A percentile compares a stretch with the other conserved stretches of the same genome.
phyloP scores from a whole-genome alignment of 2,113 vertebrate species.

The Pygoscelis adeliae region DNA sequence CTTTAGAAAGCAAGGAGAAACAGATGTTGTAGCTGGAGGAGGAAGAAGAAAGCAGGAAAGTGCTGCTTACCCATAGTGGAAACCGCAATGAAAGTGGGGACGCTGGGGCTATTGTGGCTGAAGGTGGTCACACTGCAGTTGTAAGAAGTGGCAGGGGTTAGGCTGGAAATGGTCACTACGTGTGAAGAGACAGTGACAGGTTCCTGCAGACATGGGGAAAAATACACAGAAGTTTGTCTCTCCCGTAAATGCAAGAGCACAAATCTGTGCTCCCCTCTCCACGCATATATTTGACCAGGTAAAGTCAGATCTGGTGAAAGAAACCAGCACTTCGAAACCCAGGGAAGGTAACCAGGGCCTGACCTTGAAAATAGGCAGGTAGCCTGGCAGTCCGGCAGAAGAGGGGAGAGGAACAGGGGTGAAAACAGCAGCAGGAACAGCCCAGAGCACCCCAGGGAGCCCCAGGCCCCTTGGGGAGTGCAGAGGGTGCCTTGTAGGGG shows the following conservation, averaged over 20 bases:
- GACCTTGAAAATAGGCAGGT: neutral
- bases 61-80: conserved; percentile 84
- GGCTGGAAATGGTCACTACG: conserved; percentile 83
- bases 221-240: neutral
- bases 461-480: neutral
- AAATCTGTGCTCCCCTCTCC: neutral
- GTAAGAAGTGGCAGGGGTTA: conserved; percentile 87
- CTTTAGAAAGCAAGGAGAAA: neutral
- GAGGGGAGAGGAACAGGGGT: neutral
- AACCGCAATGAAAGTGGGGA: conserved; percentile 83
- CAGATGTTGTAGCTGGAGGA: neutral
- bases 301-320: neutral
- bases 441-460: neutral
- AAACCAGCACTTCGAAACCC: neutral
- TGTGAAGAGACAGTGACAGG: conserved; percentile 84
- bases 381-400: neutral
- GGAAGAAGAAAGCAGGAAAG: neutral
- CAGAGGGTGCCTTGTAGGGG: rapidly evolving
- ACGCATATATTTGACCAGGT: rapidly evolving
- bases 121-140: conserved; percentile 92
- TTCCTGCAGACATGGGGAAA: conserved; percentile 65
- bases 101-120: conserved; percentile 89
- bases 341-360: neutral
- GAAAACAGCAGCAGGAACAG: neutral
- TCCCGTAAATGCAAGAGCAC: neutral